Evolutionary conservation across 2,113 vertebrate species (phyloP), one percentile per base, ranked within the genome.

Genomic region (Alethe castanea): DNA sequence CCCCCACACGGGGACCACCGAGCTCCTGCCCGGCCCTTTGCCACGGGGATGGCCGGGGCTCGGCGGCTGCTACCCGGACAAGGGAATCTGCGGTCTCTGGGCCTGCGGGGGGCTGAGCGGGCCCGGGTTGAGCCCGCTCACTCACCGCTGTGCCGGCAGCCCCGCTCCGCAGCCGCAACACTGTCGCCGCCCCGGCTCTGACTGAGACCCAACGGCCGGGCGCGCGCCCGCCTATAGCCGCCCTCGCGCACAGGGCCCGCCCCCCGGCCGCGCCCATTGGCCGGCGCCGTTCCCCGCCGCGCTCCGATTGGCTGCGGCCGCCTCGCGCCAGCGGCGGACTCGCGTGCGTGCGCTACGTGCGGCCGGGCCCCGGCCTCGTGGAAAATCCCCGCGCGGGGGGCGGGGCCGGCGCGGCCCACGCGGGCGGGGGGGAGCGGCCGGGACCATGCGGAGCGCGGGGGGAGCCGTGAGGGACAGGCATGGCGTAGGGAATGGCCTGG

Each of bases 281-380:
- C 16, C 60, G 2, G 19, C 8, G 36, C 33, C 6, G 8, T 11
- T 12, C 31, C 8, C 6, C 8, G 35, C 35, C n/a, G 7, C 2
- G 6, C 31, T 12, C 4, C 24, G 45, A 94, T 97, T 97, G 91
- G 96, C 2, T 19, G 44, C 9, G 9, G 16, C 28, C 57, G 16
- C 45, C 80, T 95, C 65, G 84, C 86, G 81, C 93, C 93, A 89
- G 93, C 70, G 65, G 72, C 48, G 24, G 90, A 45, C n/a, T 17
- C 4, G 48, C 3, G 87, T 88, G 93, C 95, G 96, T 97, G 95
- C 62, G 94, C 84, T 96, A 96, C 96, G 96, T 96, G 96, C 93
- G 44, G 86, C 15, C 12, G 6, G 24, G 50, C 22, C 36, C 25
- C 25, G 57, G 56, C 23, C 47, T 8, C 54, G 53, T 92, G 95